phyloP scores from a whole-genome alignment of 2,113 vertebrate species.

The Ascaphus truei region DNA sequence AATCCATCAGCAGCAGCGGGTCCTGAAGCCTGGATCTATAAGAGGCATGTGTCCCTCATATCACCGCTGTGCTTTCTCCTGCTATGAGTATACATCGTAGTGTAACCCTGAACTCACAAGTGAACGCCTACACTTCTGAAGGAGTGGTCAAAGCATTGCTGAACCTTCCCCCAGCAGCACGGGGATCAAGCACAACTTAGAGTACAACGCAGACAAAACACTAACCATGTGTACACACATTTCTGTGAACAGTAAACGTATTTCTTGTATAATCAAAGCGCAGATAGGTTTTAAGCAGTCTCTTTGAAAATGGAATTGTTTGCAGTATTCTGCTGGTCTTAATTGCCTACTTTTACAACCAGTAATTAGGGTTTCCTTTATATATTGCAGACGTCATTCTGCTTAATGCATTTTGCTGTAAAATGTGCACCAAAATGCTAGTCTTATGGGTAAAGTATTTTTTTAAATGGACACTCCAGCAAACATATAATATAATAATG shows the following conservation, averaged over 20 bases:
- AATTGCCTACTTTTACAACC: neutral
- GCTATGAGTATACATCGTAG: neutral
- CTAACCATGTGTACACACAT: neutral
- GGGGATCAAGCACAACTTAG: neutral
- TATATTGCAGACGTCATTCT: neutral
- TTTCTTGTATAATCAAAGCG: neutral
- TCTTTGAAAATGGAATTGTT: neutral
- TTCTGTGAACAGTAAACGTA: neutral
- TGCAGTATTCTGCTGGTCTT: neutral
- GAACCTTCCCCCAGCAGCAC: neutral
- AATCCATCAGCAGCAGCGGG: too few species aligned
- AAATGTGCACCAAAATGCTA: too few species aligned
- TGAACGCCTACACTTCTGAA: neutral
- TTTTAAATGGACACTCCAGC: too few species aligned
- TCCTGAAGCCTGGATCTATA: too few species aligned
- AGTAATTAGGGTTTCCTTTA: neutral
- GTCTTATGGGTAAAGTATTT: too few species aligned
- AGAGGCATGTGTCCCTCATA: too few species aligned
- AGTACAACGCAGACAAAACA: neutral
- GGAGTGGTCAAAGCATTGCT: neutral
- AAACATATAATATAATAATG: too few species aligned
- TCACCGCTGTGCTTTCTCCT: too few species aligned
- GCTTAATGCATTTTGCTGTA: neutral
- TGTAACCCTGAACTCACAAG: neutral
- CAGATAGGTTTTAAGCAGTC: neutral